Base-by-base conservation (phyloP, 2,797 vertebrate genomes). In the Microctenopoma steveboyesi region DNA sequence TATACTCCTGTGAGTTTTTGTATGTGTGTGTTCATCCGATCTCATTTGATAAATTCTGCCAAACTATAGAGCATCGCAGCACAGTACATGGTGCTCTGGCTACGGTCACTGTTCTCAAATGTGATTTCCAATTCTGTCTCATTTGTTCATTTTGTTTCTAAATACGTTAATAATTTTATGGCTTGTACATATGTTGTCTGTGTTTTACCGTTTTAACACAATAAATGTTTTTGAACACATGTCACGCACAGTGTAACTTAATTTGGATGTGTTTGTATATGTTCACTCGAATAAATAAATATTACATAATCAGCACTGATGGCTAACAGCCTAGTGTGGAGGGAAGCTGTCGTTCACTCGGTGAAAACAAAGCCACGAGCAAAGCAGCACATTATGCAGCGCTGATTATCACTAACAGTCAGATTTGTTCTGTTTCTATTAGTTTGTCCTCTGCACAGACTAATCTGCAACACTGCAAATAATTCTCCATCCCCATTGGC, bases 201-300 rank as follows among this genome's bases (percentile, higher is more conserved):
- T 61, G 59, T 75, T 79, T 62, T 54, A 47, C 10, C 14, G 28
- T 63, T 69, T 81, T 57, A 62, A 56, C 58, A 64, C 46, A 89
- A 87, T 92, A 91, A 92, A 91, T 67, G 33, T 74, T 74, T 70
- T 60, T 55, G 27, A 76, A 63, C 28, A 61, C 25, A 62, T 60
- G 49, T 64, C 59, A 4, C 69, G 27, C 4, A n/a, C 4, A 12
- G 3, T 60, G 15, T 22, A 25, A 59, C 55, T 71, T n/a, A 51
- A n/a, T 18, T 12, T 57, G 25, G 58, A 43, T 69, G n/a, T 15
- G 16, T 13, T 13, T 18, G 14, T 57, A 18, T 58, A 47, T 69
- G 22, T n/a, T 37, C n/a, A 79, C 42, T 35, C 7, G 7, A 35
- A 35, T 6, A 35, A 18, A 69, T 55, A 79, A 72, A 55, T 74